Base-by-base conservation (phyloP, 2,888 invertebrate species). In the Stegophylla sp. region DNA sequence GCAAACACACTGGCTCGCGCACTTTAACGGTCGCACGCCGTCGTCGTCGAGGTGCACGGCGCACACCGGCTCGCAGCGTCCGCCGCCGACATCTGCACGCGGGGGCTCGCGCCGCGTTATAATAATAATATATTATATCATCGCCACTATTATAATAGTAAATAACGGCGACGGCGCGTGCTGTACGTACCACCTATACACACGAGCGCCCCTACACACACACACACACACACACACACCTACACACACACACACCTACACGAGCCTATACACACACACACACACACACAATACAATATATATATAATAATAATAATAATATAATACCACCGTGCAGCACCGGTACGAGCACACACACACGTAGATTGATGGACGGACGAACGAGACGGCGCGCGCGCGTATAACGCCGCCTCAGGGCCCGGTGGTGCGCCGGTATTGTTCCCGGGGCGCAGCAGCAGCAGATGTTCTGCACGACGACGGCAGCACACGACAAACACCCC, bases 131-230 rank as follows among this genome's bases (percentile, higher is more conserved):
- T n/a, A n/a, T 72, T 53, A 56, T 71, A 51, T 71, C 1, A 45
- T 45, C 13, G 12, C 12, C 13, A 45, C 12, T 71, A 59, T 72
- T 72, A 67, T 67, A n/a, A n/a, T 67, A 48, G 66, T 67, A 67
- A 67, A 67, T 67, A 67, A 67, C 45, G 45, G 45, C 41, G 17
- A 15, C 71, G 71, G 34, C 64, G 64, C 64, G 64, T 64, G 64
- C 64, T 64, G 43, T 64, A 43, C 41, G 64, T 13, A 41, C 12
- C 15, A 13, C 15, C 1, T 10, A 45, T 10, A 45, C 15, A 45
- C 45, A 45, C 15, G 12, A 4, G 12, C 45, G 12, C 45, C 4
- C 45, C 4, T 12, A 45, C 45, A 45, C 45, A 45, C 45, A 34
- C 34, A 5, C 34, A 34, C 34, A 34, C 34, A 34, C 34, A 34